A percentile compares a stretch with the other conserved stretches of the same genome.
Conservation (phyloP, 2,113 vertebrate species). For the Phalacrocorax carbo region DNA sequence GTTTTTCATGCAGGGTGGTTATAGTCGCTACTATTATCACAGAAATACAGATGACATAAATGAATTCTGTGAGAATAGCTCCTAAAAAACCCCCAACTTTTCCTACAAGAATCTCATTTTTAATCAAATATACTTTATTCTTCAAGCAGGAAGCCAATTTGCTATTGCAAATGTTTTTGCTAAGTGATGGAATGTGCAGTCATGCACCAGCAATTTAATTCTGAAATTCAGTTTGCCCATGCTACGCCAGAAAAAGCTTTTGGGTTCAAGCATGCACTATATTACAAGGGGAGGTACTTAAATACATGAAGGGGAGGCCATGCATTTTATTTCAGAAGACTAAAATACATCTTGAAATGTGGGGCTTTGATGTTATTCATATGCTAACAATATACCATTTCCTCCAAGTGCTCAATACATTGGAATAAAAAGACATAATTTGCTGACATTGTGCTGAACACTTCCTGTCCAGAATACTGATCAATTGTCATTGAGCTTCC, state of each 20-base stretch:
- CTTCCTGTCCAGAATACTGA: conserved; percentile 67
- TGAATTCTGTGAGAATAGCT: not conserved
- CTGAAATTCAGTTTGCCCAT: conserved; percentile 27
- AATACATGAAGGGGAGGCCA: conserved; percentile 2
- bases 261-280: not conserved
- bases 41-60: conserved; percentile 14
- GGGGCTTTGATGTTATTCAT: conserved; percentile 75
- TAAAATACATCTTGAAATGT: conserved; percentile 63
- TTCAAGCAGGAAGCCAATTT: conserved; percentile 46
- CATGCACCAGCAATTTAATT: not conserved
- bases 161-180: conserved; percentile 46
- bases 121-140: conserved; percentile 10
- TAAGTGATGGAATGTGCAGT: conserved; percentile 44
- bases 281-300: conserved; percentile 26
- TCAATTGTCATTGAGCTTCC: conserved; percentile 55
- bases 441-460: conserved; percentile 65
- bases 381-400: conserved; percentile 75
- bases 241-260: conserved; percentile 15
- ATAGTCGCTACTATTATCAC: not conserved
- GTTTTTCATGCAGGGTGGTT: not conserved
- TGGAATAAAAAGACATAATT: conserved; percentile 74
- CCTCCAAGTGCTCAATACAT: conserved; percentile 56
- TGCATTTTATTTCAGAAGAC: conserved; percentile 59
- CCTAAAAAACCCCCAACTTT: not conserved
- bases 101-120: conserved; percentile 6